phyloP scores from a whole-genome alignment of 2,888 invertebrate genomes.

The Lacanobia wlatinum region DNA sequence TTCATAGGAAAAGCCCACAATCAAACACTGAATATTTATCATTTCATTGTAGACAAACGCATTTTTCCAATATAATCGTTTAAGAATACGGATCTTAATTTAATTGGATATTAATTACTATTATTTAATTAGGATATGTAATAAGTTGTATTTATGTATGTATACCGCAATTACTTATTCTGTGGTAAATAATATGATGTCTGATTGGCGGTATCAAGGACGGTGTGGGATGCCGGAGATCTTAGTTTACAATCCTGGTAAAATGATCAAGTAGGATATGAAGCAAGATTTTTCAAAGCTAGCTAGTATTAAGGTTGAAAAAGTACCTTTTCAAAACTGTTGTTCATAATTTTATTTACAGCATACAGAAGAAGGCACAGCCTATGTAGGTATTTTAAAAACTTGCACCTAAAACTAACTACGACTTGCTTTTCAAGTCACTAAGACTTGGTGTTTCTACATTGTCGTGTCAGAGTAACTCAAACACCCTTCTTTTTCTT shows the following conservation, averaged over 20 bases:
- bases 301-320: not conserved
- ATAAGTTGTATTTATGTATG: not conserved
- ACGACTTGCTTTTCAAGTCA: no score
- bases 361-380: no score
- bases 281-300: not conserved
- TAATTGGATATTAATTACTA: slow-evolving; percentile 45
- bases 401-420: no score
- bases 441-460: no score
- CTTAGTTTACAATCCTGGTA: not conserved
- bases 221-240: not conserved
- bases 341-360: no score
- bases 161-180: not conserved
- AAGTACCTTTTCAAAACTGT: not conserved
- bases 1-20: slow-evolving; percentile 74
- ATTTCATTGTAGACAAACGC: slow-evolving; percentile 56
- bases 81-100: slow-evolving; percentile 59
- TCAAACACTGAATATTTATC: slow-evolving; percentile 70
- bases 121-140: slow-evolving; percentile 23
- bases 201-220: not conserved
- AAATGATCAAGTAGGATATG: not conserved
- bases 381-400: no score
- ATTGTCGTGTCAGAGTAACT: no score
- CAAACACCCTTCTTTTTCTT: no score
- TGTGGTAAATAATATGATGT: not conserved
- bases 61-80: slow-evolving; percentile 57